phyloP scores from a whole-genome alignment of 2,797 vertebrate species.

The Chloroceryle inda region DNA sequence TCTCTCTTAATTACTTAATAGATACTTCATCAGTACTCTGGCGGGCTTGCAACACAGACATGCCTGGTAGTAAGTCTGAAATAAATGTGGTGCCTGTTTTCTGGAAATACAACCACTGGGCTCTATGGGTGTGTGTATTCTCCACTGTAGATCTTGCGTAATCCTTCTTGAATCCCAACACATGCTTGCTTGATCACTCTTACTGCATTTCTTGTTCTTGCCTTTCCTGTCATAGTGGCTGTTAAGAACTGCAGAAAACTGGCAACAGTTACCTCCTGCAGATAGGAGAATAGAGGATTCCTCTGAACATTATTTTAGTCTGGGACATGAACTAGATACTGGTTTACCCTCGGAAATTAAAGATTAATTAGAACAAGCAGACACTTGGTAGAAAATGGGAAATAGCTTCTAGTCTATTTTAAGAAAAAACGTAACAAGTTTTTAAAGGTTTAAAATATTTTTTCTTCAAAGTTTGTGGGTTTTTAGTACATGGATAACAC shows the following conservation, averaged over 20 bases:
- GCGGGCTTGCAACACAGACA: background rate
- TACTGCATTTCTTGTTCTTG: constrained; percentile 29
- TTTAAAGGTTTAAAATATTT: background rate
- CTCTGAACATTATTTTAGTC: background rate
- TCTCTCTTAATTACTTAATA: background rate
- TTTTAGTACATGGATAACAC: background rate
- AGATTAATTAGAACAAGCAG: background rate
- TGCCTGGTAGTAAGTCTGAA: background rate
- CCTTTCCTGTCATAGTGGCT: constrained; percentile 34
- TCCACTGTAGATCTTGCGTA: background rate
- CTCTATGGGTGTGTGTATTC: background rate
- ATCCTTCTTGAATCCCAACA: background rate
- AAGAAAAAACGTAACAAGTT: background rate
- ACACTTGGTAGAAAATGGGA: background rate
- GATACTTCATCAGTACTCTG: background rate
- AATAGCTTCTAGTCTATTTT: background rate
- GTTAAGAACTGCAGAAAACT: constrained; percentile 17
- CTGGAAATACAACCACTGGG: background rate
- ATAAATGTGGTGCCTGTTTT: background rate
- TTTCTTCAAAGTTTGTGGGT: background rate
- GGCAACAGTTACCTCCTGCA: background rate
- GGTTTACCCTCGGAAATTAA: background rate
- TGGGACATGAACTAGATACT: background rate
- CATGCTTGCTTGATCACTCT: background rate
- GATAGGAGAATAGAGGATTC: background rate